These are phyloP conservation scores for Fringilla coelebs DNA, from an alignment of 2,797 vertebrate species.

Conservation along the genomic window DNA sequence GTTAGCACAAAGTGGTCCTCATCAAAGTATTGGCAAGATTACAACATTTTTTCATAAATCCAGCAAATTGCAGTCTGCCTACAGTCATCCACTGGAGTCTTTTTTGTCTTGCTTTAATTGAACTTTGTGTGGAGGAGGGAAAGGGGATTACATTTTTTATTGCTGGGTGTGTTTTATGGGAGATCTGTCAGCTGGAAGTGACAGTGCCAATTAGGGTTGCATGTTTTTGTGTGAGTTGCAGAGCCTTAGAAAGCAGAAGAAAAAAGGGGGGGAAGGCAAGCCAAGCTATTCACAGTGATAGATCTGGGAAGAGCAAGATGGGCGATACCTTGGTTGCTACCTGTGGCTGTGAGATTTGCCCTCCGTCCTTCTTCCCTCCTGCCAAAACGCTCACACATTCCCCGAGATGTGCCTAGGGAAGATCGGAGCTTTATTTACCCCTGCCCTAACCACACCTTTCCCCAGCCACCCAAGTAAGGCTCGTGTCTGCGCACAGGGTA, in stretches of 20 bases:
- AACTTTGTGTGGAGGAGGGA: neutral
- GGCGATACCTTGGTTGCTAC: neutral
- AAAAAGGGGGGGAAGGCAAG: neutral
- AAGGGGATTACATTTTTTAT: conserved; percentile 32
- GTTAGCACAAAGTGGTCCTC: conserved; percentile 28
- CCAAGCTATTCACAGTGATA: neutral
- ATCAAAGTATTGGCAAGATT: conserved; percentile 55
- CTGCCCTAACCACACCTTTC: neutral
- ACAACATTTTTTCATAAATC: conserved; percentile 39
- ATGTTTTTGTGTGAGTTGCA: neutral
- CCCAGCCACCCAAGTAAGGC: neutral
- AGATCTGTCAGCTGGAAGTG: conserved; percentile 45
- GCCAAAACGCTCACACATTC: neutral
- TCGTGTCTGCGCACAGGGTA: neutral
- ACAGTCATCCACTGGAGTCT: conserved; percentile 15
- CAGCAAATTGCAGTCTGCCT: conserved; percentile 52
- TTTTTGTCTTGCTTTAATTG: conserved; percentile 36
- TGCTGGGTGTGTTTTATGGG: conserved; percentile 32
- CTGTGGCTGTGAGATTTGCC: neutral
- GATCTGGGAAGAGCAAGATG: neutral
- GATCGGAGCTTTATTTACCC: neutral
- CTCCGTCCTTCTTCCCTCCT: neutral
- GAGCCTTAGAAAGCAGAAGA: conserved; percentile 19
- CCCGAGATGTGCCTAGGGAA: neutral
- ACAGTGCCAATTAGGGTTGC: conserved; percentile 1